Base-by-base conservation (phyloP, 1,140 invertebrate genomes). In the Sogatella furcifera region DNA sequence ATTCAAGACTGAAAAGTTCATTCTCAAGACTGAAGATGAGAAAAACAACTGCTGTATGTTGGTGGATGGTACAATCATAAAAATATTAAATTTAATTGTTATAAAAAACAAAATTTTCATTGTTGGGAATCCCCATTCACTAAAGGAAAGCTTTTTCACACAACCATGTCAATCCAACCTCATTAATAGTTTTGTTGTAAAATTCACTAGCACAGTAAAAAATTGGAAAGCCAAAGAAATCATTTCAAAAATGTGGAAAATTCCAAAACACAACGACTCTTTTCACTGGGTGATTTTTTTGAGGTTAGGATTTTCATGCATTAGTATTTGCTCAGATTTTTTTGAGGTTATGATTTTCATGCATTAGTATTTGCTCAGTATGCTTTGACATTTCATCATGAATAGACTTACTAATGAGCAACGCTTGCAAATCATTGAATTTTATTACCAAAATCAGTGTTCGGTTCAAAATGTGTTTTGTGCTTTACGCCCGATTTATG, bases 21-120 rank as follows among this genome's bases (percentile, higher is more conserved):
- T 24, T 5, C 31, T 54, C 6, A 54, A 14, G n/a, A 24, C 52
- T 31, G 31, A 31, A 54, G 52, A 54, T n/a, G 14, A 13, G 6
- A 24, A 24, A 19, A 24, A 54, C 17, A 54, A 54, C 52, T 54
- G 52, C 21, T 54, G 52, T 54, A n/a, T 17, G 15, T 54, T 54
- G 21, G 19, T 15, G 14, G 52, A 54, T 54, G 52, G 52, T n/a
- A 54, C 52, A 15, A 22, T 6, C 5, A 17, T 54, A 5, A 6
- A 24, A 24, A 54, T 54, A 19, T 17, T 24, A 22, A 54, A 54
- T 54, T 5, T 54, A 24, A 17, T 54, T 19, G 15, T 24, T 8
- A 19, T 24, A 8, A 54, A 54, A 15, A 24, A 54, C 15, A 5
- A 54, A 15, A 5, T 3, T 19, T 54, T 19, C 5, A 24, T 54